A percentile compares a stretch with the other conserved stretches of the same genome.
phyloP scores from a whole-genome alignment of 2,797 vertebrate species.

The Tadarida brasiliensis region DNA sequence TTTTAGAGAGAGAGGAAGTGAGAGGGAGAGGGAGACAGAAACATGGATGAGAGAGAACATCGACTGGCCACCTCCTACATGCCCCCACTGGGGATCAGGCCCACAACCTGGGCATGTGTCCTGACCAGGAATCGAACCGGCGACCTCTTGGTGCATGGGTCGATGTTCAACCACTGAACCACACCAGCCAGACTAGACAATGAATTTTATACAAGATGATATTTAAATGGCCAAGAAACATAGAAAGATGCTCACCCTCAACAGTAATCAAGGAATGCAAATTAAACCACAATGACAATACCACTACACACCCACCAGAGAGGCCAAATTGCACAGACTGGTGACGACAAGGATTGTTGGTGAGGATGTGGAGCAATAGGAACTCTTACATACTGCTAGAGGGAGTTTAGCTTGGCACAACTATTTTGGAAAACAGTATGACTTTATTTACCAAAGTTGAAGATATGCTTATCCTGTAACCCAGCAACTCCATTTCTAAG shows the following conservation, averaged over 20 bases:
- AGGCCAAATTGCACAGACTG: background rate
- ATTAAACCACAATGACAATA: background rate
- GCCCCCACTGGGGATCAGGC: too few relatives aligned
- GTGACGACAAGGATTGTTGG: background rate
- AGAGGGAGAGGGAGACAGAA: too few relatives aligned
- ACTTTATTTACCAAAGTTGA: constrained; percentile 1
- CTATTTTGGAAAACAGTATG: constrained; percentile 16
- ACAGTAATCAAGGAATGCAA: background rate
- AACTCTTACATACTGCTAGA: background rate
- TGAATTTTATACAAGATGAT: constrained; percentile 32
- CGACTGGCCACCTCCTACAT: too few relatives aligned
- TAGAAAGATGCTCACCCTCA: background rate
- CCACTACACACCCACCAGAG: background rate
- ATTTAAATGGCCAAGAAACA: background rate
- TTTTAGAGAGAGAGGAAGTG: too few relatives aligned
- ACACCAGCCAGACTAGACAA: background rate
- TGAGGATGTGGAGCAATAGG: background rate
- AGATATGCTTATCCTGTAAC: background rate
- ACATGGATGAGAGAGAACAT: too few relatives aligned
- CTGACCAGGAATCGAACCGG: too few relatives aligned
- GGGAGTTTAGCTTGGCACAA: background rate
- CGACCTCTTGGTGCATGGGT: too few relatives aligned
- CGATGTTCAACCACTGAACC: too few relatives aligned
- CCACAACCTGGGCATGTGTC: too few relatives aligned
- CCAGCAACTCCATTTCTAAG: constrained; percentile 16